Conservation (phyloP, 2,888 invertebrate species). For the Diadegma fenestrale region DNA sequence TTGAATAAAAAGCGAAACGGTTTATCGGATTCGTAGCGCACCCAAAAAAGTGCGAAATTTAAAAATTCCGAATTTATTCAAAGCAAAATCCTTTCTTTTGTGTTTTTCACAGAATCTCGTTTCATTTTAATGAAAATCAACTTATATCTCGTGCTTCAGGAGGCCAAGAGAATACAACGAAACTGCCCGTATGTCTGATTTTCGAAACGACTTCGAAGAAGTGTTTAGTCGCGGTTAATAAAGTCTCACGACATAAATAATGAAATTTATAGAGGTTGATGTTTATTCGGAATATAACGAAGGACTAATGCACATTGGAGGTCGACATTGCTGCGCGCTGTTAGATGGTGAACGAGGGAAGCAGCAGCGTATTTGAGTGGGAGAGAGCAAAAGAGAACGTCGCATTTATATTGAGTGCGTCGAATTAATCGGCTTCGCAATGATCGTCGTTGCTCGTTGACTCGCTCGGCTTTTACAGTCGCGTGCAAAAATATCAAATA, state of each 20-base stretch:
- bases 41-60: background rate
- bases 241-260: constrained; percentile 29
- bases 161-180: background rate
- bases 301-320: constrained; percentile 27
- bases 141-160: background rate
- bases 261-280: constrained; percentile 26
- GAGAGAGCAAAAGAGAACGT: background rate
- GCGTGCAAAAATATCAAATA: background rate
- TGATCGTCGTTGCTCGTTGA: constrained; percentile 56
- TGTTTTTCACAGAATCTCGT: background rate
- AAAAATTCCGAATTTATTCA: background rate
- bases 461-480: constrained; percentile 15
- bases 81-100: background rate
- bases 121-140: background rate
- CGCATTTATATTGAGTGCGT: constrained; percentile 51
- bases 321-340: background rate
- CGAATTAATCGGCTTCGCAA: constrained; percentile 63
- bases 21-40: background rate
- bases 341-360: constrained; percentile 51
- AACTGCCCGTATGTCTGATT: constrained; percentile 11
- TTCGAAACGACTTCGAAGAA: constrained; percentile 18
- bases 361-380: background rate
- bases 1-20: background rate
- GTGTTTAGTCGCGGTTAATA: background rate
- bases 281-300: constrained; percentile 53